Base-by-base conservation (phyloP, 2,113 vertebrate species). In the Xenotilapia leptura region DNA sequence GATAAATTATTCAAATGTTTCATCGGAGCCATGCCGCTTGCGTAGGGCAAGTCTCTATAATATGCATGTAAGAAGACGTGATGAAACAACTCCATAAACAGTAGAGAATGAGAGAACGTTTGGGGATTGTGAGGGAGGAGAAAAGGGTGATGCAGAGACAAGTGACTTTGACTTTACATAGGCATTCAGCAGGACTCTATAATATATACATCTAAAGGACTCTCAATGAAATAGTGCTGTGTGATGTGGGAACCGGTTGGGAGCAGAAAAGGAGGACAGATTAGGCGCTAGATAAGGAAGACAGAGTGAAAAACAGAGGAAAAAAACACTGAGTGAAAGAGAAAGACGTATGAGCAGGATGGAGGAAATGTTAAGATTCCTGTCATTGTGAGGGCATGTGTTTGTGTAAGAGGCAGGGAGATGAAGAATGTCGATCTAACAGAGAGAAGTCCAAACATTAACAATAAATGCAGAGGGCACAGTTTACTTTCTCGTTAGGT, bases 1-100 rank as follows among this genome's bases (percentile, higher is more conserved):
- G 81, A 94, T 95, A 91, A 95, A 95, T 95, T 92, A 95, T 95
- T 95, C 88, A 95, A 79, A 85, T 81, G 87, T 87, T 95, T 95
- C 93, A 94, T 92, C 65, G 83, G 89, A 93, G 88, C 93, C 91
- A 89, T 83, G 94, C 92, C 21, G 92, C 91, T 92, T 92, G 93
- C 90, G 83, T 89, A 88, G 92, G 92, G 92, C 90, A 90, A 80
- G 90, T 90, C 88, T 95, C 88, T 95, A 92, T 93, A 95, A 95
- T 94, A 95, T 94, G 92, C 93, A 95, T 92, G 94, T 95, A 87
- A 94, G 93, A 94, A 95, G 93, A 94, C 87, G 83, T 92, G 93
- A 95, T 95, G 93, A 95, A 95, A 94, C 91, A 93, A 86, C 77
- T 88, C 90, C 85, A 93, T 92, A 93, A 94, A 93, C 93, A 94